Percentiles rank a stretch among this genome's conserved stretches.
phyloP scores from a whole-genome alignment of 1,140 invertebrate species.

The Octopus sinensis region DNA sequence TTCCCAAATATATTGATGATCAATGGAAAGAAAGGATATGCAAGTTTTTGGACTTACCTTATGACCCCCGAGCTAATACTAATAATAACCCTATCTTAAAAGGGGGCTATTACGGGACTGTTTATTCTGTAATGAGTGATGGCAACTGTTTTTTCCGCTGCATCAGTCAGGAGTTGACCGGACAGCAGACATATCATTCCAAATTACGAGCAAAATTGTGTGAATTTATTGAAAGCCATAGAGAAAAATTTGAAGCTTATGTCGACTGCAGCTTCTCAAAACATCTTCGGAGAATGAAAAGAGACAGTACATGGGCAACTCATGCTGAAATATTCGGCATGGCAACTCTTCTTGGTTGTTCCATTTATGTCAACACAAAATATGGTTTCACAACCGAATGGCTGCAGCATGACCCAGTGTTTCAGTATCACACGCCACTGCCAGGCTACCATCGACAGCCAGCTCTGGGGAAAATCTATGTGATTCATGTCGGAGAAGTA shows the following conservation, averaged over 20 bases:
- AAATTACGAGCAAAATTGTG: not conserved
- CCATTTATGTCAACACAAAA: not conserved
- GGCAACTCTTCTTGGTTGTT: conserved; percentile 1
- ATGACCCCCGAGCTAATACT: not conserved
- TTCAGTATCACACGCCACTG: not conserved
- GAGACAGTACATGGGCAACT: not conserved
- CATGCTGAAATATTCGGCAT: conserved; percentile 10
- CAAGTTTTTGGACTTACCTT: not conserved
- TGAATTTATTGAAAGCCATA: not conserved
- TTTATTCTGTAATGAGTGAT: not conserved
- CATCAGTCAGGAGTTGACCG: not conserved
- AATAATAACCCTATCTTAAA: not conserved
- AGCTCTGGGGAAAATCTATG: not conserved
- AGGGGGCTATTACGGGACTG: not conserved
- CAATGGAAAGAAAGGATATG: conserved; percentile 2
- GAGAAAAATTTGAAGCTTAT: not conserved
- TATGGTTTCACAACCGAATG: not conserved
- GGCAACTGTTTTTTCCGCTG: not conserved
- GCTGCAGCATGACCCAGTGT: not conserved
- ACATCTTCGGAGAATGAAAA: not conserved
- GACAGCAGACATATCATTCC: not conserved
- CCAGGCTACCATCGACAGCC: not conserved
- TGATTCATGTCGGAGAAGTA: not conserved
- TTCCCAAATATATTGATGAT: not conserved
- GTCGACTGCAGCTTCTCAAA: not conserved